Evolutionary conservation across 2,797 vertebrate species (phyloP).

Genomic region (Centroberyx gerrardi): DNA sequence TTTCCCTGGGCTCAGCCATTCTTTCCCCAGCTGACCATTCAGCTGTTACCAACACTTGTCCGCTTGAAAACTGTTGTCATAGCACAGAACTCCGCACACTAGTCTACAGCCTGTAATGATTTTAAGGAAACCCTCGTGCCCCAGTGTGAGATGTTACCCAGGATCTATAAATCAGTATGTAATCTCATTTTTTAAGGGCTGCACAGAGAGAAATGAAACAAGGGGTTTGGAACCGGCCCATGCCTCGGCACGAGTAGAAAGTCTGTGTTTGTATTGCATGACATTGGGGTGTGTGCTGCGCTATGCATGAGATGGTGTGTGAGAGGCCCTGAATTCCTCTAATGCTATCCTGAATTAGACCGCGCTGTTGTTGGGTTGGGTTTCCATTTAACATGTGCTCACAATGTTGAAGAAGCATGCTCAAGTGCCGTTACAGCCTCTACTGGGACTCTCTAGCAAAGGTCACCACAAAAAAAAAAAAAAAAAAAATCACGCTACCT

Average conservation of each 20-base stretch:
- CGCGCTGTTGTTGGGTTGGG: constrained; percentile 14
- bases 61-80: constrained; percentile 73
- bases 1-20: constrained; percentile 84
- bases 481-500: background rate
- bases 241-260: background rate
- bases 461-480: background rate
- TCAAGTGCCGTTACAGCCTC: constrained; percentile 5
- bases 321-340: constrained; percentile 48
- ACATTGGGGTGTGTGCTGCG: background rate
- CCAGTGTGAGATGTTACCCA: background rate
- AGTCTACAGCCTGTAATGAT: constrained; percentile 74
- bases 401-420: constrained; percentile 1
- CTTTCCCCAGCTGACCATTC: constrained; percentile 82
- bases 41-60: constrained; percentile 85
- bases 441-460: background rate
- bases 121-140: constrained; percentile 56
- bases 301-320: constrained; percentile 21
- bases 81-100: constrained; percentile 47
- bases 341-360: constrained; percentile 48
- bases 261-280: background rate
- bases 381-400: constrained; percentile 34
- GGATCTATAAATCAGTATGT: background rate
- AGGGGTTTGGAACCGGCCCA: background rate
- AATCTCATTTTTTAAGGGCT: background rate
- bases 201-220: background rate